A percentile compares a stretch with the other conserved stretches of the same genome.
These are phyloP conservation scores for Chrysotoxum bicinctum DNA, from an alignment of 2,888 invertebrate genomes.

Conservation along the genomic window DNA sequence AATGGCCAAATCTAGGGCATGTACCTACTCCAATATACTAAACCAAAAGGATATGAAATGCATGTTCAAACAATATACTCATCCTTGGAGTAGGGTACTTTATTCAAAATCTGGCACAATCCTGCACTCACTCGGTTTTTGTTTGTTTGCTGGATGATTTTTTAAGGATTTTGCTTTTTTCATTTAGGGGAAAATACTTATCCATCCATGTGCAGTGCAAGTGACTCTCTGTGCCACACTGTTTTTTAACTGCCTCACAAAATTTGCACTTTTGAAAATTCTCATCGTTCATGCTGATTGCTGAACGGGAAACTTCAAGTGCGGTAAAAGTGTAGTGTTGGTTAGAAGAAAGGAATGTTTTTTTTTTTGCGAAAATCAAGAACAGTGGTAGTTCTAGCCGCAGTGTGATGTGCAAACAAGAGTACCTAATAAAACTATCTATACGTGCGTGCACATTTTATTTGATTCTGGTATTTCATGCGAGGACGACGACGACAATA, in stretches of 20 bases:
- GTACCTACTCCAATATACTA: background rate
- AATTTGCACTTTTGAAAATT: constrained; percentile 46
- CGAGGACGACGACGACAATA: background rate
- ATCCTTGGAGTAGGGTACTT: background rate
- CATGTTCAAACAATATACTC: constrained; percentile 34
- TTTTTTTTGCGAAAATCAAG: background rate
- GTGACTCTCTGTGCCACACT: background rate
- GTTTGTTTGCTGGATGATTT: constrained; percentile 37
- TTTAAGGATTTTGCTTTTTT: constrained; percentile 30
- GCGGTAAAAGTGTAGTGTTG: background rate
- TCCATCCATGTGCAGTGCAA: background rate
- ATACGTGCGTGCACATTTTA: constrained; percentile 52
- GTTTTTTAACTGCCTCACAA: constrained; percentile 52
- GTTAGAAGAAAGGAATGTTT: background rate
- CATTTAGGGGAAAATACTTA: constrained; percentile 46
- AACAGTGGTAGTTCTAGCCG: background rate
- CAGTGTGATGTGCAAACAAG: constrained; percentile 43
- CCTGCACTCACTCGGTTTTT: constrained; percentile 13
- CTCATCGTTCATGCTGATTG: constrained; percentile 63
- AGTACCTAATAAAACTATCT: constrained; percentile 48
- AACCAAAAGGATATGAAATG: background rate
- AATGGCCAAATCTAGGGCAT: constrained; percentile 37
- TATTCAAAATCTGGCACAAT: constrained; percentile 58
- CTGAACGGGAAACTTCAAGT: constrained; percentile 50
- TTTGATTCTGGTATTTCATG: constrained; percentile 18